Evolutionary conservation across 53 echinoderm and acorn worm species (phyloP).

Genomic region (Henricia sp.): DNA sequence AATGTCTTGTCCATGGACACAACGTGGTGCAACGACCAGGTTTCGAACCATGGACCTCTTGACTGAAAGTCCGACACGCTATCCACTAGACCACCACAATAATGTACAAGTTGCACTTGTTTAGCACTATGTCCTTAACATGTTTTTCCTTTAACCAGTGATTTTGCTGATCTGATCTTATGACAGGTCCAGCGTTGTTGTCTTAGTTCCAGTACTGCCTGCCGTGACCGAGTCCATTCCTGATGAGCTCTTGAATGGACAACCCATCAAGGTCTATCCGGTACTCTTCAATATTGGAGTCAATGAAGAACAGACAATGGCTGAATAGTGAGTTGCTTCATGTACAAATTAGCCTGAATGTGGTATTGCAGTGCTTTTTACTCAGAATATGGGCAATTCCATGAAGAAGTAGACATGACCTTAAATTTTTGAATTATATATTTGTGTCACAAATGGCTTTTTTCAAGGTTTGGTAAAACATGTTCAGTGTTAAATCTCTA

Average conservation of each 20-base stretch:
- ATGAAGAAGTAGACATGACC: too few relatives aligned
- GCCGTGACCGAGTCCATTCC: constrained; percentile 56
- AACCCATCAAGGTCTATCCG: constrained; percentile 73
- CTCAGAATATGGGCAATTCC: too few relatives aligned
- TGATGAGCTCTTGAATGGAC: constrained; percentile 58
- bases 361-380: too few relatives aligned
- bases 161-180: not conserved
- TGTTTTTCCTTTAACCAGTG: not conserved
- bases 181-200: constrained; percentile 69
- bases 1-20: too few relatives aligned
- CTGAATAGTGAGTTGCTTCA: constrained; percentile 83
- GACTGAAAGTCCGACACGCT: not conserved
- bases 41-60: not conserved
- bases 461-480: too few relatives aligned
- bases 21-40: not conserved
- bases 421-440: too few relatives aligned
- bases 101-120: too few relatives aligned
- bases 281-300: constrained; percentile 86
- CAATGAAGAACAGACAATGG: constrained; percentile 93
- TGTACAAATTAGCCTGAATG: too few relatives aligned
- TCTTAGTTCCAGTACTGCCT: constrained; percentile 77
- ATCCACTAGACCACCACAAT: too few relatives aligned
- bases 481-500: too few relatives aligned
- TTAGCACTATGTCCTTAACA: too few relatives aligned
- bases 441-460: too few relatives aligned